These are phyloP conservation scores for Notarius quadriscutis DNA, from an alignment of 2,113 vertebrate species.

Conservation along the genomic window DNA sequence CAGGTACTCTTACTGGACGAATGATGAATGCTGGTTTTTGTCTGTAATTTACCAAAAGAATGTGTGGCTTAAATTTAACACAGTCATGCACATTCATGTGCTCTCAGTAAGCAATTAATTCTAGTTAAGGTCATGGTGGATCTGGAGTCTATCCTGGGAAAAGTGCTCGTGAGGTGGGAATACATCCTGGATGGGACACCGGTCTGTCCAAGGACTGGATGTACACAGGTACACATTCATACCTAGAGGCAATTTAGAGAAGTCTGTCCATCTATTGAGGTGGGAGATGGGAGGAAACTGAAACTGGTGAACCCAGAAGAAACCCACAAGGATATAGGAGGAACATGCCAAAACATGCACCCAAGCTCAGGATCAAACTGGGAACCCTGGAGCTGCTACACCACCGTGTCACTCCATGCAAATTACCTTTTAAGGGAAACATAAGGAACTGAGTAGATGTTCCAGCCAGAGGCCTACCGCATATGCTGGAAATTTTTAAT, in stretches of 20 bases:
- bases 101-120: background rate
- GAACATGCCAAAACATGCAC: background rate
- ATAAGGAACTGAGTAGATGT: background rate
- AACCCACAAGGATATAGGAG: background rate
- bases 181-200: background rate
- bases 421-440: background rate
- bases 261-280: background rate
- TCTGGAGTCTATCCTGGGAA: background rate
- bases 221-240: background rate
- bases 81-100: background rate
- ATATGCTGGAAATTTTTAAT: background rate
- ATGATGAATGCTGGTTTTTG: background rate
- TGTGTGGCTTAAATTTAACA: no score
- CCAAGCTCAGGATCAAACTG: background rate
- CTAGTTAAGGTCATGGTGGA: background rate
- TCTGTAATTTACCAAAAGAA: background rate
- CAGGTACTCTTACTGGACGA: conserved; percentile 12
- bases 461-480: background rate
- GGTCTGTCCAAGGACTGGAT: background rate
- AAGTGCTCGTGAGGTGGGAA: background rate
- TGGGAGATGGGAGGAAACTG: background rate
- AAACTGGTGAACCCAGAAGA: background rate
- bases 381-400: background rate
- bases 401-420: background rate
- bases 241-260: background rate